Conservation (phyloP, 2,113 vertebrate species). For the Panthera leo region DNA sequence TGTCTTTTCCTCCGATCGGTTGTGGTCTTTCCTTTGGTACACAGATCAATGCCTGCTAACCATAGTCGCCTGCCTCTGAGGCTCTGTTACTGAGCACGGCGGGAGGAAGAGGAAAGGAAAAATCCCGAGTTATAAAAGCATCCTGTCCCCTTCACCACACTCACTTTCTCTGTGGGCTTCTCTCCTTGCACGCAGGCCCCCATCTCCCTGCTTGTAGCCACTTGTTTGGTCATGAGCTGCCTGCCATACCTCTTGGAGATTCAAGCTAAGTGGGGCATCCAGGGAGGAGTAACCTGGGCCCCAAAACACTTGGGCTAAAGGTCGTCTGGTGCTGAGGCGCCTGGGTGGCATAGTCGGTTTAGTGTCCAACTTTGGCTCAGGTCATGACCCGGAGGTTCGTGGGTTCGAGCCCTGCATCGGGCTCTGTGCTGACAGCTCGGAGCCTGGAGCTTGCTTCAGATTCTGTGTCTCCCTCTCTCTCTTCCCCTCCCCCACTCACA, state of each 20-base stretch:
- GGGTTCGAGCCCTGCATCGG: too few species aligned
- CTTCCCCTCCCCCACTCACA: too few species aligned
- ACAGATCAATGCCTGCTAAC: slow-evolving; percentile 80
- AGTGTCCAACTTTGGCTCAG: too few species aligned
- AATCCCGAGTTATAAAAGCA: background rate
- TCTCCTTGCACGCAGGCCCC: background rate
- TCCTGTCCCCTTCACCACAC: rapidly evolving
- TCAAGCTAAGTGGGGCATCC: background rate
- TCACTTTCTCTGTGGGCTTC: background rate
- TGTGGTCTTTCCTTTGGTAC: slow-evolving; percentile 74
- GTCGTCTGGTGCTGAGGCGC: background rate
- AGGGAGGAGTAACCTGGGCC: background rate
- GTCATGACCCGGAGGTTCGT: too few species aligned
- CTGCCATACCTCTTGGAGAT: background rate
- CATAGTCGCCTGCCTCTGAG: slow-evolving; percentile 35
- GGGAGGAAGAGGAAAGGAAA: background rate
- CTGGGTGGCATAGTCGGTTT: too few species aligned
- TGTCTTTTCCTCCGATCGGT: slow-evolving; percentile 61
- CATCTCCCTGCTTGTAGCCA: background rate
- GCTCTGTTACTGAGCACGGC: slow-evolving; percentile 15
- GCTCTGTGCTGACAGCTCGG: too few species aligned
- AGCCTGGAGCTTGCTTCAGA: too few species aligned
- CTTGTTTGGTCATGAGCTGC: background rate
- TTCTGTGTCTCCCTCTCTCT: too few species aligned
- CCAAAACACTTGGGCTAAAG: background rate